Conservation (phyloP, 2,113 vertebrate species). For the Gasterosteus nipponicus region DNA sequence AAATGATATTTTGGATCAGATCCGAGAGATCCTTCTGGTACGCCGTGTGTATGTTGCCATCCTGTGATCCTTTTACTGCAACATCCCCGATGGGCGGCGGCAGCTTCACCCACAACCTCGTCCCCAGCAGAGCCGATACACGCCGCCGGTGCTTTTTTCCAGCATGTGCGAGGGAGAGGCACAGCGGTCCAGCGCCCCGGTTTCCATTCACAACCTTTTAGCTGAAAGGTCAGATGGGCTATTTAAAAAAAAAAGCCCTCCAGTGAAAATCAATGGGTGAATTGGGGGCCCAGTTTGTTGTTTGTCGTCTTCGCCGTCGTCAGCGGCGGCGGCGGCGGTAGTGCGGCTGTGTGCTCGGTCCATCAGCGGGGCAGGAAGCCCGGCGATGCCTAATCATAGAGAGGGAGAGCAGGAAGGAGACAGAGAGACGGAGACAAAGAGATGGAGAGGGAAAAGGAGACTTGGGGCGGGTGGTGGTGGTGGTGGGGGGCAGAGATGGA, state of each 20-base stretch:
- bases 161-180: slow-evolving; percentile 37
- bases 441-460: slow-evolving; percentile 43
- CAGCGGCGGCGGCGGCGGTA: slow-evolving; percentile 18
- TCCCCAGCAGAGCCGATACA: slow-evolving; percentile 30
- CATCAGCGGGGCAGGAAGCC: slow-evolving; percentile 60
- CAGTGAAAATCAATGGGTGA: slow-evolving; percentile 84
- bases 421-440: slow-evolving; percentile 58
- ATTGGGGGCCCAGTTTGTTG: slow-evolving; percentile 76
- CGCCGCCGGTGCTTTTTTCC: slow-evolving; percentile 48
- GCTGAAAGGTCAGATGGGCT: slow-evolving; percentile 82
- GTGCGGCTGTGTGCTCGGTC: slow-evolving; percentile 60
- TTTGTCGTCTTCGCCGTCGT: slow-evolving; percentile 38
- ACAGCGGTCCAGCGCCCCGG: slow-evolving; percentile 44
- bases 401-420: slow-evolving; percentile 47
- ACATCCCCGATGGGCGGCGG: neutral
- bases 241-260: slow-evolving; percentile 83
- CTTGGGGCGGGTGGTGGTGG: neutral
- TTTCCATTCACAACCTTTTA: slow-evolving; percentile 78
- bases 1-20: neutral
- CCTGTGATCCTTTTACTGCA: too few relatives aligned
- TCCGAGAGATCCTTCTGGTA: too few relatives aligned
- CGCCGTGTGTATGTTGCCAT: too few relatives aligned
- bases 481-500: slow-evolving; percentile 26
- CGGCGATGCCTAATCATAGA: slow-evolving; percentile 60
- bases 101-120: slow-evolving; percentile 20